These are phyloP conservation scores for Etheostoma perlongum DNA, from an alignment of 2,797 vertebrate genomes.

Conservation along the genomic window DNA sequence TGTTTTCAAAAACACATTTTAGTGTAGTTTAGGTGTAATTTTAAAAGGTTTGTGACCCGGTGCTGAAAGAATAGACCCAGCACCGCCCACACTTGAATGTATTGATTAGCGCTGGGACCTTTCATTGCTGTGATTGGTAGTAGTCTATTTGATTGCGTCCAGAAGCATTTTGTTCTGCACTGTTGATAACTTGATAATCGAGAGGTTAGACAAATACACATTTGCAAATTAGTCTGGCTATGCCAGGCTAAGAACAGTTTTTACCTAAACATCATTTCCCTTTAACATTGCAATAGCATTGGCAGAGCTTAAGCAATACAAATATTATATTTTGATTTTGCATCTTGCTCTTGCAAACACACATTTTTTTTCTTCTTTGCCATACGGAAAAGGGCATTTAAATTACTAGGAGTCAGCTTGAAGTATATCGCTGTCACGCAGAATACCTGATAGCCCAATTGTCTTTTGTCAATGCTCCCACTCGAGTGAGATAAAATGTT, in stretches of 20 bases:
- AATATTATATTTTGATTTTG: neutral
- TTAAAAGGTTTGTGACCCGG: too few relatives aligned
- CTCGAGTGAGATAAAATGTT: slow-evolving; percentile 28
- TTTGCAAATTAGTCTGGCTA: too few relatives aligned
- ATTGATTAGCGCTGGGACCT: too few relatives aligned
- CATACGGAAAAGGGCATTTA: slow-evolving; percentile 7
- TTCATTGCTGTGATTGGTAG: too few relatives aligned
- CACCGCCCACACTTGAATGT: too few relatives aligned
- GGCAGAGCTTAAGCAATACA: neutral
- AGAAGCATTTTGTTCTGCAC: too few relatives aligned
- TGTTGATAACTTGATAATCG: too few relatives aligned
- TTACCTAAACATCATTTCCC: neutral
- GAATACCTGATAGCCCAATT: slow-evolving; percentile 49
- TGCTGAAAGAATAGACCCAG: too few relatives aligned
- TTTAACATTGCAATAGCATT: neutral
- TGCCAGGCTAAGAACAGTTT: neutral
- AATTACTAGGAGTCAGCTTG: slow-evolving; percentile 24
- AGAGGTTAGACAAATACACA: too few relatives aligned
- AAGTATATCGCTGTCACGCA: slow-evolving; percentile 33
- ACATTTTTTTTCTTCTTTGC: slow-evolving; percentile 10
- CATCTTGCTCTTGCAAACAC: slow-evolving; percentile 3
- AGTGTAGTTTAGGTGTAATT: too few relatives aligned
- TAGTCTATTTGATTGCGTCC: too few relatives aligned
- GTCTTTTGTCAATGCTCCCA: slow-evolving; percentile 38
- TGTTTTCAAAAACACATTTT: too few relatives aligned